Conservation (phyloP, 2,888 invertebrate genomes). For the Drosophila monieri region DNA sequence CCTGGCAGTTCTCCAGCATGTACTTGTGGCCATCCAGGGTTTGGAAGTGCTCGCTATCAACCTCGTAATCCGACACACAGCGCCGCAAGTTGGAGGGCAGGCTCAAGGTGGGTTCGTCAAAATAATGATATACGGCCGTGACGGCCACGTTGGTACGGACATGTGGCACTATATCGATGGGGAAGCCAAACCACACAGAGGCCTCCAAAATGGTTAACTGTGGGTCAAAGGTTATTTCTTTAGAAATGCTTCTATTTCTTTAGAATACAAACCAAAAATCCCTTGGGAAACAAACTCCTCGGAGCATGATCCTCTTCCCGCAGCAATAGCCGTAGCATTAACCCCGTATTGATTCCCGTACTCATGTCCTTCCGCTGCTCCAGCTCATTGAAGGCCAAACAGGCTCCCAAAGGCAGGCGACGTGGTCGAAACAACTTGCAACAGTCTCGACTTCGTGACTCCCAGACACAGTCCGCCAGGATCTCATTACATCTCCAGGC, state of each 20-base stretch:
- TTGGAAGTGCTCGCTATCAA: conserved; percentile 52
- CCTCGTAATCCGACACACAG: conserved; percentile 76
- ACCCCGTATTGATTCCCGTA: conserved; percentile 57
- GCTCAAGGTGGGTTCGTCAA: conserved; percentile 60
- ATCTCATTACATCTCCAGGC: conserved; percentile 83
- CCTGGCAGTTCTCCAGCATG: conserved; percentile 76
- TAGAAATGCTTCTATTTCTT: neutral
- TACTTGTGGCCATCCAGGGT: conserved; percentile 72
- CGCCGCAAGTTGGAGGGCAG: conserved; percentile 57
- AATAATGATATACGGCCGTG: conserved; percentile 63
- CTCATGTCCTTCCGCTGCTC: conserved; percentile 55
- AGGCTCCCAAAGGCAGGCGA: conserved; percentile 83
- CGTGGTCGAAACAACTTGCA: conserved; percentile 84
- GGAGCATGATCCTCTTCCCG: conserved; percentile 68
- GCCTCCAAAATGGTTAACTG: conserved; percentile 68
- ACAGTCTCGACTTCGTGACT: conserved; percentile 81
- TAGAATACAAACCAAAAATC: conserved; percentile 54
- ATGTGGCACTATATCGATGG: conserved; percentile 56
- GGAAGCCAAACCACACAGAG: conserved; percentile 64
- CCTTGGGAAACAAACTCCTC: conserved; percentile 44
- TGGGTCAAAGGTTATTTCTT: neutral
- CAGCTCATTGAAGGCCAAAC: conserved; percentile 84
- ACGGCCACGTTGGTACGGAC: conserved; percentile 63
- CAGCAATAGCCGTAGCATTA: conserved; percentile 61
- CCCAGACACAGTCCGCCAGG: conserved; percentile 83